Conservation (phyloP, 2,113 vertebrate genomes). For the Ginglymostoma cirratum region DNA sequence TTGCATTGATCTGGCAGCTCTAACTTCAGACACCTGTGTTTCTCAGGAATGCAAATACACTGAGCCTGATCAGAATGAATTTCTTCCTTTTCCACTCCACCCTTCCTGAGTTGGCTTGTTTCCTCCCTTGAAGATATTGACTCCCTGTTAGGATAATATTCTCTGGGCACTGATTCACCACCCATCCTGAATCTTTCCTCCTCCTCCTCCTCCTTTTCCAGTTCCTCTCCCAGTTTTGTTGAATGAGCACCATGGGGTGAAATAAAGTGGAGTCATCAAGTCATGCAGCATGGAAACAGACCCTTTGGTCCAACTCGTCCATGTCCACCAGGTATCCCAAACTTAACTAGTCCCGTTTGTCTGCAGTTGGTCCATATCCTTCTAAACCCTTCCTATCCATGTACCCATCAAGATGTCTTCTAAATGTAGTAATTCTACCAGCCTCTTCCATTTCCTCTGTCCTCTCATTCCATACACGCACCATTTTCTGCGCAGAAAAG, state of each 20-base stretch:
- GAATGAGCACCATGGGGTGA: no score
- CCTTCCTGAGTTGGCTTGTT: not conserved
- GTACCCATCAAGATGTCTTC: no score
- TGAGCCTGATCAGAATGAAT: not conserved
- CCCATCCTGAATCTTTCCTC: not conserved
- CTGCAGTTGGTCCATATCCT: no score
- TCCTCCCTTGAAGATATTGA: not conserved
- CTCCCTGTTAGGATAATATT: not conserved
- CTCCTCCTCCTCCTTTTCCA: not conserved
- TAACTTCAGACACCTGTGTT: not conserved
- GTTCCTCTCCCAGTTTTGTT: not conserved
- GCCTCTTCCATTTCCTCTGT: no score
- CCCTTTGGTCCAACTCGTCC: no score
- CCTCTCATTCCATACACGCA: no score
- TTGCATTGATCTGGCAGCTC: not conserved
- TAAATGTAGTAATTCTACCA: no score
- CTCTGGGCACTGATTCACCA: not conserved
- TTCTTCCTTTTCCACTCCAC: not conserved
- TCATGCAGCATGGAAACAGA: no score
- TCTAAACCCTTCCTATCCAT: no score
- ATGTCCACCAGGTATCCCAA: no score
- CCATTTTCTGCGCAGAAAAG: no score
- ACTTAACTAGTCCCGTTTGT: no score
- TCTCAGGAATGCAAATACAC: not conserved
- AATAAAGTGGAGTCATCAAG: not conserved